Evolutionary conservation across 2,797 vertebrate genomes (phyloP).

Genomic region (Tokudaia muenninki): DNA sequence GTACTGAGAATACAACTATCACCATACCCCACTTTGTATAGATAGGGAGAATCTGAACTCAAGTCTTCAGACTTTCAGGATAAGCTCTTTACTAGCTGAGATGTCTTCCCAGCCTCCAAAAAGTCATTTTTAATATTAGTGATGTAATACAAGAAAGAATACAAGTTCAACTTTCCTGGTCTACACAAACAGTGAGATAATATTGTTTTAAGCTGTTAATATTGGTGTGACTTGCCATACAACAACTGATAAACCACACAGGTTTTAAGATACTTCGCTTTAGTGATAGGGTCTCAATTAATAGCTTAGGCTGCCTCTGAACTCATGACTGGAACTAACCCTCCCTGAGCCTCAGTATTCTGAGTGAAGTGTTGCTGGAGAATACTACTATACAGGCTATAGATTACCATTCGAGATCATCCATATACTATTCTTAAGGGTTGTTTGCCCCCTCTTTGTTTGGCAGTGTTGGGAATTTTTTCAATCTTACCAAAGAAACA

Average conservation of each 20-base stretch:
- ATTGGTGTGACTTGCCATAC: not conserved
- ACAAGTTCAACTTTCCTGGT: not conserved
- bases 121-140: not conserved
- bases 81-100: not conserved
- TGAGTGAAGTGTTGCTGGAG: not conserved
- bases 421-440: not conserved
- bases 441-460: not conserved
- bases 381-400: not conserved
- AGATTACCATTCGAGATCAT: not conserved
- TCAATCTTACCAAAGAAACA: not conserved
- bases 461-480: not conserved
- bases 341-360: not conserved
- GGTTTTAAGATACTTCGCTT: not conserved
- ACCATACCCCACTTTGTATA: not conserved
- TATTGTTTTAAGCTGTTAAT: slow-evolving; percentile 32
- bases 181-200: slow-evolving; percentile 26
- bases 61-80: not conserved
- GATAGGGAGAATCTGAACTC: not conserved
- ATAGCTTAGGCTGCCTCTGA: not conserved
- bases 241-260: not conserved
- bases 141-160: not conserved
- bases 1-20: not conserved
- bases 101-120: not conserved
- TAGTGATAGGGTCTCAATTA: not conserved
- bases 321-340: not conserved